Base-by-base conservation (phyloP, 2,888 invertebrate genomes). In the Clostera curtula region DNA sequence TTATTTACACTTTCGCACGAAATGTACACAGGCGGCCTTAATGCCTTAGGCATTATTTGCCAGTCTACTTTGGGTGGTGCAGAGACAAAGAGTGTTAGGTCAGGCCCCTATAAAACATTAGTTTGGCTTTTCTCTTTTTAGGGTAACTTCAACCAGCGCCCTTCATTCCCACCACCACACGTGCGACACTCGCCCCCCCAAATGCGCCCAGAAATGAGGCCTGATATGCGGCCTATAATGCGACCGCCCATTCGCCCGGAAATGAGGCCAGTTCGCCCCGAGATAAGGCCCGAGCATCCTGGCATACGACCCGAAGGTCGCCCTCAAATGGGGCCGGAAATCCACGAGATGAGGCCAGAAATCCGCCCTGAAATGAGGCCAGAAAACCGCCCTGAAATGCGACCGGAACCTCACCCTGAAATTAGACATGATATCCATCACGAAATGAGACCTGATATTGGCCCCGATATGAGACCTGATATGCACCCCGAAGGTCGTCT, bases 121-220 rank as follows among this genome's bases (percentile, higher is more conserved):
- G n/a, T n/a, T n/a, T n/a, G n/a, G n/a, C n/a, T n/a, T 12, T 14
- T 31, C 31, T 22, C 3, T 32, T 62, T 56, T 12, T 62, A 82
- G 80, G 67, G 65, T 2, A 71, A 74, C 36, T 79, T 70, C 45
- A 47, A 49, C 11, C 66, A 63, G 3, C 64, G 77, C 1, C 39
- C 60, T 0, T 59, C 67, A 0, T 77, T 73, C 38, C 72, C 74
- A 0, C 55, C 68, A 0, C 58, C 55, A 3, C 58, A 52, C 10
- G 24, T 47, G 0, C 46, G 57, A 0, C 49, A 46, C 1, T 40
- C 34, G 2, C 53, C 56, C 0, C 40, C 32, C 0, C 34, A 37
- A 2, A 19, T 39, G 2, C 34, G 21, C 0, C 39, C 32, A 0
- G 31, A 26, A 1, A 5, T 26, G 17, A 31, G 29, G 2, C 38